A percentile compares a stretch with the other conserved stretches of the same genome.
Evolutionary conservation across 2,888 invertebrate species (phyloP).

Genomic region (Clivina fossor): DNA sequence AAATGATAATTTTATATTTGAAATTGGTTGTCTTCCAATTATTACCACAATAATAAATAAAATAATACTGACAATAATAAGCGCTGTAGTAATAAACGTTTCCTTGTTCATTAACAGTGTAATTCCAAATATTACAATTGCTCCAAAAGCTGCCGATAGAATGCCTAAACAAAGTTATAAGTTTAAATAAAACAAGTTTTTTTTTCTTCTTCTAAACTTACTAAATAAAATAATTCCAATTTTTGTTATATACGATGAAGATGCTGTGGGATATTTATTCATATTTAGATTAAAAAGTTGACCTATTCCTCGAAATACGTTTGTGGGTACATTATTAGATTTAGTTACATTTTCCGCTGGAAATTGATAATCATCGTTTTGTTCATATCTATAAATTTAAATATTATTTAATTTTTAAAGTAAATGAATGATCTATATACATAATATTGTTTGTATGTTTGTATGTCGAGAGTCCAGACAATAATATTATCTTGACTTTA

Average conservation of each 20-base stretch:
- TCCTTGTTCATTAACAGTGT: too few species aligned
- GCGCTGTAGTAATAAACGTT: too few species aligned
- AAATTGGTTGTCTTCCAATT: too few species aligned
- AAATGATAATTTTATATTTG: too few species aligned
- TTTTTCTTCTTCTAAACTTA: slow-evolving; percentile 48
- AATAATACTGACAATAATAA: too few species aligned
- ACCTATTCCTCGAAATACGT: slow-evolving; percentile 50
- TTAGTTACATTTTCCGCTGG: slow-evolving; percentile 18
- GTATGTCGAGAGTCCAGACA: too few species aligned
- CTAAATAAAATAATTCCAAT: slow-evolving; percentile 61
- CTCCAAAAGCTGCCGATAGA: too few species aligned
- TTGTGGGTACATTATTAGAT: background rate
- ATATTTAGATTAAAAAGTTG: slow-evolving; percentile 72
- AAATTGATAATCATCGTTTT: slow-evolving; percentile 15
- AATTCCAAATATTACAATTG: too few species aligned
- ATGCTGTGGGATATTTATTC: slow-evolving; percentile 65
- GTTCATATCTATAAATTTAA: slow-evolving; percentile 44
- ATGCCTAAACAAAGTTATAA: too few species aligned
- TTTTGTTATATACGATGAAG: slow-evolving; percentile 68
- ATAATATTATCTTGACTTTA: too few species aligned
- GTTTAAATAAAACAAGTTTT: slow-evolving; percentile 7
- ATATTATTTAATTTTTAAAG: background rate
- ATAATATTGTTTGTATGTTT: background rate
- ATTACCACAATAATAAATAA: too few species aligned
- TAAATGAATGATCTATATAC: background rate